A percentile compares a stretch with the other conserved stretches of the same genome.
These are phyloP conservation scores for Lutra lutra DNA, from an alignment of 2,797 vertebrate species.

Conservation along the genomic window DNA sequence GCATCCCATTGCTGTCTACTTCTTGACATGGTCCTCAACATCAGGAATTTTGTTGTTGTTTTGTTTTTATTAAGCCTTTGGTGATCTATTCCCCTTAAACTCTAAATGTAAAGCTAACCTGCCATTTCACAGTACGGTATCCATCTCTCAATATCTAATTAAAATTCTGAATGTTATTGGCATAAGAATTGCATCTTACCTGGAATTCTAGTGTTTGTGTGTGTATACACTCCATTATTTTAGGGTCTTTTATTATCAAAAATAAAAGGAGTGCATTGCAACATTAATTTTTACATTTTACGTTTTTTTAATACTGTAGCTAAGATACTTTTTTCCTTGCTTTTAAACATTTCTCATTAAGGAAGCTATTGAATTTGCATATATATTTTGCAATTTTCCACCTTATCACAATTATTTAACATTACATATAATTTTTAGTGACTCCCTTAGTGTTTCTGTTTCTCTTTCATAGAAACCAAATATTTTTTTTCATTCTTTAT, in stretches of 20 bases:
- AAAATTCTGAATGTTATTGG: neutral
- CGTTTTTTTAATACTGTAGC: neutral
- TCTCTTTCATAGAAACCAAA: neutral
- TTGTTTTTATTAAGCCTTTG: neutral
- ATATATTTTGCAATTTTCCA: neutral
- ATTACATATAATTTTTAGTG: neutral
- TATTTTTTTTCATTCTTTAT: neutral
- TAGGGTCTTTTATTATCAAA: neutral
- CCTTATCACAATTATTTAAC: neutral
- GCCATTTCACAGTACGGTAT: neutral
- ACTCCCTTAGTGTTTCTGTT: neutral
- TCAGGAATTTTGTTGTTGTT: neutral
- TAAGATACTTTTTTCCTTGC: neutral
- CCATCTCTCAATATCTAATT: neutral
- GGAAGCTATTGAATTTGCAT: neutral
- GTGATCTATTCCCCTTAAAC: neutral
- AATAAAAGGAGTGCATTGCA: neutral
- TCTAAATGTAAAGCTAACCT: neutral
- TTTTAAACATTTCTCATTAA: neutral
- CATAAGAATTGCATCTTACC: neutral
- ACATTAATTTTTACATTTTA: constrained; percentile 5
- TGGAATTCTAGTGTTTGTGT: neutral
- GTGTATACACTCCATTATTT: neutral
- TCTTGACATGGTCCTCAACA: neutral
- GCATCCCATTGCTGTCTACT: neutral